These are phyloP conservation scores for Sander lucioperca DNA, from an alignment of 2,113 vertebrate species.

Conservation along the genomic window DNA sequence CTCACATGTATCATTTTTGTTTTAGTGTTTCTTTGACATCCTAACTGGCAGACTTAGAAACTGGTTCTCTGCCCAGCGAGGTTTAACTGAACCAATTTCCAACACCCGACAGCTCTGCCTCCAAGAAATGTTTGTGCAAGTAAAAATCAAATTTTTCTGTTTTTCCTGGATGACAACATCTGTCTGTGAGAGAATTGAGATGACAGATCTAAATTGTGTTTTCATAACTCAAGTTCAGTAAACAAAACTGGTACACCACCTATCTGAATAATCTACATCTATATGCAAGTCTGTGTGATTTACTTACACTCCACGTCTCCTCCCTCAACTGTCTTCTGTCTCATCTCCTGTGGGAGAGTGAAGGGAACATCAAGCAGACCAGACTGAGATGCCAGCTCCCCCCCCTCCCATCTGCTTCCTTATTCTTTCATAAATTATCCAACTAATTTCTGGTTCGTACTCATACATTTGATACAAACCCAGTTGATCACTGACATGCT, in stretches of 20 bases:
- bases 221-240: conserved; percentile 20
- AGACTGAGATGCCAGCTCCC: conserved; percentile 13
- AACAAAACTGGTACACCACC: not conserved
- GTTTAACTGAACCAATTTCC: conserved; percentile 48
- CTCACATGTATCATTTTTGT: not conserved
- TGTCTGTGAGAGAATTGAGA: conserved; percentile 21
- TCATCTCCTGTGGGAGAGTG: conserved; percentile 27
- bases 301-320: conserved; percentile 33
- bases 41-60: conserved; percentile 21
- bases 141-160: conserved; percentile 49
- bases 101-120: conserved; percentile 44
- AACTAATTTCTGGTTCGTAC: conserved; percentile 18
- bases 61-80: conserved; percentile 30
- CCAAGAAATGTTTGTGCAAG: conserved; percentile 46
- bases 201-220: conserved; percentile 35
- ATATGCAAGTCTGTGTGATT: conserved; percentile 25
- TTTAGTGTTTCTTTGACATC: conserved; percentile 27
- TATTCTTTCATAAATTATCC: conserved; percentile 15
- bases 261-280: conserved; percentile 32
- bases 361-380: conserved; percentile 38
- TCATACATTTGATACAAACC: conserved; percentile 9
- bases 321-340: conserved; percentile 6
- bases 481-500: conserved; percentile 8
- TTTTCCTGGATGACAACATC: conserved; percentile 46
- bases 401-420: conserved; percentile 1